Evolutionary conservation across 92 coral and sea anemone genomes (phyloP), one percentile per base, ranked within the genome.

Genomic region (Zoanthus solanderi): DNA sequence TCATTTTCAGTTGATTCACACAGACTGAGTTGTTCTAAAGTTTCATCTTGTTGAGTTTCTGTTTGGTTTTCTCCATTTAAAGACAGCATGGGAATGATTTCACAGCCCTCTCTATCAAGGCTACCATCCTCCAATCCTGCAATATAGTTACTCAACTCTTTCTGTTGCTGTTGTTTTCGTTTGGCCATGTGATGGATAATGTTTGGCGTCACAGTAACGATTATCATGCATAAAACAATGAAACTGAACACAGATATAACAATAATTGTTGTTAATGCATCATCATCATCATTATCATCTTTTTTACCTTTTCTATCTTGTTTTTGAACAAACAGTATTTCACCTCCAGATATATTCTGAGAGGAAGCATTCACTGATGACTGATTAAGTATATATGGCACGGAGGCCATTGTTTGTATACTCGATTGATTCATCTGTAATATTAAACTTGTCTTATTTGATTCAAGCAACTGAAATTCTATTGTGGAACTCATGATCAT

Each of bases 161-260:
- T 88, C 72, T 95, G 93, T 18, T 72, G 60, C 63, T 84, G 94
- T 32, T 75, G 74, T 52, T 67, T 91, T 23, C 86, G 87, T 66
- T 89, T 93, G 46, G 91, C 96, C 71, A 77, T 89, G 58, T 92
- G 94, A 58, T 83, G 95, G 32, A 88, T 95, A 0, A 93, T 18
- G 75, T 94, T 83, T 23, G 98, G 98, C 2, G 89, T 65, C 32
- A 90, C 88, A 78, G 94, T 93, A 18, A 92, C 94, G 34, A 95
- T 84, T 34, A 93, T 85, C 96, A 95, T 91, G 83, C 94, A 90
- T 23, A 95, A 16, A 0, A 95, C 98, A 72, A 95, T 69, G 78
- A 93, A 95, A 54, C 91, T 88, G 17, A 95, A 93, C 5, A 72
- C 94, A 2, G 98, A 87, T 12, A 95, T 88, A 16, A 95, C 88